Evolutionary conservation across 2,113 vertebrate species (phyloP), one percentile per base, ranked within the genome.

Genomic region (Crotalus tigris): DNA sequence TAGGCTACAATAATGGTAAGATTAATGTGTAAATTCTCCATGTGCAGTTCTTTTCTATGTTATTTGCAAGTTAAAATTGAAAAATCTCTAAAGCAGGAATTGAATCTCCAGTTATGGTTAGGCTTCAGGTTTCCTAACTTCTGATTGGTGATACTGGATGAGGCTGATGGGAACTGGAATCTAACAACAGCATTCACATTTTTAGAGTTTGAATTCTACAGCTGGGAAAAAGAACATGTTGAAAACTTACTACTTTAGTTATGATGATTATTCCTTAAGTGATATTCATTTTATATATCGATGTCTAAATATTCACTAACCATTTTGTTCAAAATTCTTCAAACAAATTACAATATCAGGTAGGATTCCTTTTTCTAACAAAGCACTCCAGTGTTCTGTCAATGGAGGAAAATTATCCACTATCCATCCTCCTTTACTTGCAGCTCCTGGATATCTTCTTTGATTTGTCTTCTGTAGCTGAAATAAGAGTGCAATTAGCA

Each of bases 341-440:
- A 99, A 98, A 95, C 96, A 98, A 96, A 99, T 97, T 29, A 99
- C 59, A 69, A 97, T 95, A 91, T 99, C 98, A 49, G 99, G 99
- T 85, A 97, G 64, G 94, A 98, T 92, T 95, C 94, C 97, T 94
- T 96, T 97, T 33, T 98, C 95, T 85, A 94, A 57, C 91, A 99
- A 96, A 75, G 90, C 92, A 57, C 94, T 91, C 98, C 98, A 97
- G 51, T 99, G 97, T 1, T 97, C 97, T 93, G n/a, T 26, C 57
- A 94, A 96, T 29, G 95, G 92, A 89, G 99, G 99, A 91, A 98
- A 98, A 96, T 99, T 99, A 96, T 99, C 98, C 81, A 99, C 94
- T 86, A 99, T 97, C 99, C 99, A 99, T 46, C 99, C 99, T 92
- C 98, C 98, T 92, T 94, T 96, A 91, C 94, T 91, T 26, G 97